Base-by-base conservation (phyloP, 2,113 vertebrate genomes). In the Lethenteron camtschaticum region DNA sequence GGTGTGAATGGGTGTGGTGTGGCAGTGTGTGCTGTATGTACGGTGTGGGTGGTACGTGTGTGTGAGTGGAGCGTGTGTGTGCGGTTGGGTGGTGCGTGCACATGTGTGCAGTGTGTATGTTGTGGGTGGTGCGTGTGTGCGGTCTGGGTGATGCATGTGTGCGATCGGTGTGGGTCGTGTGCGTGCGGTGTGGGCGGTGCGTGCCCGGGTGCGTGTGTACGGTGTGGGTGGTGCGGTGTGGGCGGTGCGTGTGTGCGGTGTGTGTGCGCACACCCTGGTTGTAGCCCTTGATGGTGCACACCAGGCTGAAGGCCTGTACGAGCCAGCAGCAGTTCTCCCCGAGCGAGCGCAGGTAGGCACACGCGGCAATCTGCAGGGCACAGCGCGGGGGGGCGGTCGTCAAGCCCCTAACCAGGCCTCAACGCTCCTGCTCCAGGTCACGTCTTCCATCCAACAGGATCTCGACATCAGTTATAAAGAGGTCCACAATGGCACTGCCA, bases 261-360 rank as follows among this genome's bases (percentile, higher is more conserved):
- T 41, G 41, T 41, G 3, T 41, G 41, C 73, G 79, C 82, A 81
- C 73, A 83, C 81, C 78, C 56, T 81, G 6, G 13, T 77, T 75
- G 56, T 82, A 83, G 57, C 79, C 85, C 70, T 80, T 95, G 74
- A 99, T 92, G 56, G 94, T 99, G 78, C 94, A 82, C 74, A 80
- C 79, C 81, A 82, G 80, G 72, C 82, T 80, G 68, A 84, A 82
- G 2, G 80, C 77, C 68, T 81, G 83, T 71, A 82, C 80, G 11
- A 84, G 74, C 81, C 82, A 82, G 75, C 81, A 80, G 72, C 78
- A 74, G 13, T 79, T 79, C 73, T 79, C 81, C 71, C 82, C 71
- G 68, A 83, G 75, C 2, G 72, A 74, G 71, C 80, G 79, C 73
- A 95, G 77, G 79, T 97, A 81, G 3, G 70, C 81, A 73, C 82